A percentile compares a stretch with the other conserved stretches of the same genome.
phyloP scores from a whole-genome alignment of 2,113 vertebrate species.

The Bombycilla garrulus region DNA sequence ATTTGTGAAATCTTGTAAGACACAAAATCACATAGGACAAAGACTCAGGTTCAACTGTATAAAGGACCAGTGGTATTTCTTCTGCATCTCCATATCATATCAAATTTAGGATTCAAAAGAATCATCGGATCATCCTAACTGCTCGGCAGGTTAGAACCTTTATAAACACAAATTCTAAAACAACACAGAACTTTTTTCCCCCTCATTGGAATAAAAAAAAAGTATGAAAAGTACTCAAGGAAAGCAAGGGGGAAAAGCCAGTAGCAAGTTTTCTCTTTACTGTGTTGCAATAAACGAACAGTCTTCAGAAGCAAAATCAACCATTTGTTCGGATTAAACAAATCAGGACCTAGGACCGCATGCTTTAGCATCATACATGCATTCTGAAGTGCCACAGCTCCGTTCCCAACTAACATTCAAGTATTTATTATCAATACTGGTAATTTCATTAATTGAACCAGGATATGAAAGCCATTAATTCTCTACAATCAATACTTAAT shows the following conservation, averaged over 20 bases:
- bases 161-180: not conserved
- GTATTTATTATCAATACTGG: not conserved
- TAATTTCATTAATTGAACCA: not conserved
- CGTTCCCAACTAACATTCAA: not conserved
- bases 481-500: not conserved
- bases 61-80: not conserved
- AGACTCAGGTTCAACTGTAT: not conserved
- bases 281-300: not conserved
- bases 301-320: not conserved
- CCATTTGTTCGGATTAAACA: not conserved
- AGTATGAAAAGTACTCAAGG: not conserved
- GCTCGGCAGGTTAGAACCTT: not conserved
- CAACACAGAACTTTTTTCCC: not conserved
- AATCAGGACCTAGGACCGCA: accelerated
- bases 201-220: not conserved
- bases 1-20: not conserved
- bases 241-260: not conserved
- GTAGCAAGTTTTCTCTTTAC: not conserved
- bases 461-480: not conserved
- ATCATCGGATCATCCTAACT: not conserved
- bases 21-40: not conserved
- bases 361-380: accelerated
- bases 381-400: not conserved
- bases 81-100: not conserved
- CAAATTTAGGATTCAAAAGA: not conserved